Base-by-base conservation (phyloP, 2,888 invertebrate species). In the Gandaritis pyraliata region DNA sequence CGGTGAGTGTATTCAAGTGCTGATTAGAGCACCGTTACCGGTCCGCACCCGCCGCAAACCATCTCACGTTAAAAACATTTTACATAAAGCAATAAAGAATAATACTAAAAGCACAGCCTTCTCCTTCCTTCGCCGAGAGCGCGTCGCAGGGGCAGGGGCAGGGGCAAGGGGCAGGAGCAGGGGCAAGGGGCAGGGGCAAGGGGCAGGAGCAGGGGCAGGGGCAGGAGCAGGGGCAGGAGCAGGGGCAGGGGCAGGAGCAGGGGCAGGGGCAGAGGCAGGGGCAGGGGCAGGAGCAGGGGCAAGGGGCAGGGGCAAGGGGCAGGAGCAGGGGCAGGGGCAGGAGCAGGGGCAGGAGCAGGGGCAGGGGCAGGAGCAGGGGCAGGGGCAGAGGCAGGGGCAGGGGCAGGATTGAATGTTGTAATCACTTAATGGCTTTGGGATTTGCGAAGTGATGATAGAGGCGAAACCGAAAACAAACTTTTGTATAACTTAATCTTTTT, bases 401-500 rank as follows among this genome's bases (percentile, higher is more conserved):
- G 5, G 3, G 5, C 23, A 23, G 5, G 23, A 23, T 6, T 39
- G 39, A 52, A 58, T 18, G 51, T 33, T 18, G 53, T 61, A 66
- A 66, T 65, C 69, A 66, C 51, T 63, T 63, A 66, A 63, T 65
- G 61, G 61, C 39, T 50, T 59, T 49, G 61, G 57, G 61, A 59
- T 63, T 63, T 39, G 56, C 57, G 47, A 47, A 61, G 61, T 60
- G 59, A 58, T 62, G 61, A 67, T 61, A 65, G 61, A 64, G 55
- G 51, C 41, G 48, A 65, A 64, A 59, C 57, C 50, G 62, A 59
- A 66, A 63, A 61, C 56, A 46, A 69, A 66, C 54, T 69, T 66
- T 58, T 56, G 64, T 53, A 61, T 58, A 64, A 61, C 61, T 65
- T 67, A 69, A 69, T 67, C 66, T 64, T 67, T 65, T 66, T 67